Conservation (phyloP, 2,113 vertebrate species). For the Amphilophus citrinellus region DNA sequence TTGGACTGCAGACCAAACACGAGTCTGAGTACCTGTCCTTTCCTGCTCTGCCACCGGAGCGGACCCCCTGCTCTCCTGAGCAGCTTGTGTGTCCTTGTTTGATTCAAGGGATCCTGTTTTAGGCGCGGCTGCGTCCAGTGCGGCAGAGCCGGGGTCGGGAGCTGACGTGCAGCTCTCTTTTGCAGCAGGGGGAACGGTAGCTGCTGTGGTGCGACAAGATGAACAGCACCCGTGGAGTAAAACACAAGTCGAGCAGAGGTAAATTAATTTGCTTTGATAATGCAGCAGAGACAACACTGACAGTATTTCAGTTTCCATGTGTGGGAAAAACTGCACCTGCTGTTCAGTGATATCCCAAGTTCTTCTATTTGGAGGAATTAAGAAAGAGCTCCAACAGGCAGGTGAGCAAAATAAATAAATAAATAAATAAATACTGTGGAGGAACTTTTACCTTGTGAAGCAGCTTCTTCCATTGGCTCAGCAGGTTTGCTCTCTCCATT, state of each 20-base stretch:
- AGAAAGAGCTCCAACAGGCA: background rate
- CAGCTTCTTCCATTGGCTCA: background rate
- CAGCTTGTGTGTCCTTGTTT: conserved; percentile 45
- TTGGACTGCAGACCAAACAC: background rate
- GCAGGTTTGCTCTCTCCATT: conserved; percentile 19
- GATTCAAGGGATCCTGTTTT: conserved; percentile 40
- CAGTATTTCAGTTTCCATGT: background rate
- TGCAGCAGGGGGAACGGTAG: conserved; percentile 35
- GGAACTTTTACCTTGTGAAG: conserved; percentile 52
- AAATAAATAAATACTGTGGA: accelerated
- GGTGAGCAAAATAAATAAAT: background rate
- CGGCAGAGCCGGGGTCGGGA: conserved; percentile 23
- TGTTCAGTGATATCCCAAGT: background rate
- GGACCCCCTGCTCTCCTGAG: conserved; percentile 34
- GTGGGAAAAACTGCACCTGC: background rate
- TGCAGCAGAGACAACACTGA: background rate
- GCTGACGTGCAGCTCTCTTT: conserved; percentile 54
- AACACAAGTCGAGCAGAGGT: background rate
- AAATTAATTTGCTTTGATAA: background rate
- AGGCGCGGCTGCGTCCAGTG: conserved; percentile 6
- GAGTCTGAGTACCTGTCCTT: conserved; percentile 83
- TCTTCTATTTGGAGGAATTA: background rate
- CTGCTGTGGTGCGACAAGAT: conserved; percentile 50
- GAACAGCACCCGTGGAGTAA: conserved; percentile 3
- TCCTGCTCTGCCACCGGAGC: conserved; percentile 45